These are phyloP conservation scores for Sebastes itinus DNA, from an alignment of 2,797 vertebrate species.

Conservation along the genomic window DNA sequence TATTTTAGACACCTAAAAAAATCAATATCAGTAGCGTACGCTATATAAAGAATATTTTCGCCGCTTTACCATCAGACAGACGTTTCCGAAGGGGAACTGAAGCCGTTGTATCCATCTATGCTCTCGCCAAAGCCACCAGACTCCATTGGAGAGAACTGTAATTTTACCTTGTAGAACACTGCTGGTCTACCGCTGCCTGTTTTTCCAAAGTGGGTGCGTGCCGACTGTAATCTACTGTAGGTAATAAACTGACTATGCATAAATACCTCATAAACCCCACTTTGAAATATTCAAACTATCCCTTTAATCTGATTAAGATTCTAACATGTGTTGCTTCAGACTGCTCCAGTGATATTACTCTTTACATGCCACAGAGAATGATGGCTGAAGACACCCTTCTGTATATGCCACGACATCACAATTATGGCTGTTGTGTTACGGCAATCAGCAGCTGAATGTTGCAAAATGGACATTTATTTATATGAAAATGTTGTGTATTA, in stretches of 20 bases:
- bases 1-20: too few species aligned
- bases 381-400: not conserved
- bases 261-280: not conserved
- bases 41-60: not conserved
- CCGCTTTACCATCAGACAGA: not conserved
- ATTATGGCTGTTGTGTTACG: not conserved
- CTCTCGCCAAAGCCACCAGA: not conserved
- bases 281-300: not conserved
- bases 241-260: not conserved
- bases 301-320: not conserved
- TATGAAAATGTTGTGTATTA: not conserved
- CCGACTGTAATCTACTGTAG: too few species aligned
- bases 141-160: not conserved
- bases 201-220: not conserved
- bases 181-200: not conserved
- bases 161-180: not conserved
- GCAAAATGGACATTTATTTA: not conserved
- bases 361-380: not conserved
- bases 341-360: not conserved
- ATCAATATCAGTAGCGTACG: too few species aligned
- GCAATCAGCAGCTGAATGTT: not conserved
- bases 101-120: not conserved
- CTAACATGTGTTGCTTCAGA: not conserved
- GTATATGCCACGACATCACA: not conserved
- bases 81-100: not conserved